These are phyloP conservation scores for Drosophila navojoa DNA, from an alignment of 1,140 invertebrate species.

Conservation along the genomic window DNA sequence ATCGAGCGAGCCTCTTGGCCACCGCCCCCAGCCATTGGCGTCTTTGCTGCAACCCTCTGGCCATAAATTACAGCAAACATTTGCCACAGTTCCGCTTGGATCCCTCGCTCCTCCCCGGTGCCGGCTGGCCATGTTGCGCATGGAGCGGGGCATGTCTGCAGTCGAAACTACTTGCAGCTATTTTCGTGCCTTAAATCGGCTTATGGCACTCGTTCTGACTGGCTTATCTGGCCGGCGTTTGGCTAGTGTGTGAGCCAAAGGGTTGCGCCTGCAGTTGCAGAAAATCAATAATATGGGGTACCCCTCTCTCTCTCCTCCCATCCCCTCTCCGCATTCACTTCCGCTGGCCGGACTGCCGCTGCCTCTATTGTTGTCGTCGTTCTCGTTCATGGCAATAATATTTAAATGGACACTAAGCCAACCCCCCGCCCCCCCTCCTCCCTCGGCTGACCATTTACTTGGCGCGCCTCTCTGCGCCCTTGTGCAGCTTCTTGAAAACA, in stretches of 20 bases:
- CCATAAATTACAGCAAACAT: constrained; percentile 79
- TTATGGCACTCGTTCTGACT: constrained; percentile 51
- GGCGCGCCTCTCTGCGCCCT: constrained; percentile 1
- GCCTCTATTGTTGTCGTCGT: constrained; percentile 56
- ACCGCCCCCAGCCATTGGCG: not conserved
- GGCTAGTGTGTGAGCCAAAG: constrained; percentile 12
- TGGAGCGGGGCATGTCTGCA: constrained; percentile 52
- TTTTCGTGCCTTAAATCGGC: constrained; percentile 77
- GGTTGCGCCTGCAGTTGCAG: constrained; percentile 34
- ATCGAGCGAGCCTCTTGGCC: constrained; percentile 34
- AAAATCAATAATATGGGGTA: constrained; percentile 69
- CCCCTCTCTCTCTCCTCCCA: not conserved
- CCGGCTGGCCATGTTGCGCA: constrained; percentile 14
- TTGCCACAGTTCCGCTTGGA: constrained; percentile 72
- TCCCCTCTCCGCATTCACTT: constrained; percentile 1
- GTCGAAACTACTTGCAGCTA: constrained; percentile 65
- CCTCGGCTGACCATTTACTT: not conserved
- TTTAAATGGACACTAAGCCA: constrained; percentile 57
- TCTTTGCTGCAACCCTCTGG: constrained; percentile 14
- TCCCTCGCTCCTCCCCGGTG: constrained; percentile 13
- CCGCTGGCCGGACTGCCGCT: not conserved
- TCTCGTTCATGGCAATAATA: constrained; percentile 71
- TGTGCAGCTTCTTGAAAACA: constrained; percentile 31
- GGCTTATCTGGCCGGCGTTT: constrained; percentile 48
- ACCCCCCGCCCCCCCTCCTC: not conserved